Percentiles rank a stretch among this genome's conserved stretches.
These are phyloP conservation scores for Chaetura pelagica DNA, from an alignment of 2,113 vertebrate genomes.

Conservation along the genomic window DNA sequence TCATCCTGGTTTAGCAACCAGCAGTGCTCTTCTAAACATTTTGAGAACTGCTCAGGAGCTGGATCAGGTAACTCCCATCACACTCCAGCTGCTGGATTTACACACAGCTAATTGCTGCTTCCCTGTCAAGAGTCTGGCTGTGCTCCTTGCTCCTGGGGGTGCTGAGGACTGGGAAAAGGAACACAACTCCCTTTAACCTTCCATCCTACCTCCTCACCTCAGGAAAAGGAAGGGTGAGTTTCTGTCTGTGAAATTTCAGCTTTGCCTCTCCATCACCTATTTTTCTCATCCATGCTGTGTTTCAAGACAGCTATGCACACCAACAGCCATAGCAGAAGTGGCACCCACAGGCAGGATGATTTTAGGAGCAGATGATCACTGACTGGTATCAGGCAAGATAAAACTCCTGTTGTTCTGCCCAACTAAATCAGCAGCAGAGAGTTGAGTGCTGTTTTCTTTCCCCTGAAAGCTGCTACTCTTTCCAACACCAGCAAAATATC, in stretches of 20 bases:
- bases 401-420: neutral
- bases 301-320: neutral
- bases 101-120: neutral
- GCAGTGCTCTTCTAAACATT: neutral
- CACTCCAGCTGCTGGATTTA: neutral
- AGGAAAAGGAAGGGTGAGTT: neutral
- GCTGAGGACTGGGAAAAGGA: neutral
- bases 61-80: neutral
- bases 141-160: neutral
- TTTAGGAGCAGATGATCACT: neutral
- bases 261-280: neutral
- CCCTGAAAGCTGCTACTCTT: neutral
- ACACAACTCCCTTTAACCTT: neutral
- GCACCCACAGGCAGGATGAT: neutral
- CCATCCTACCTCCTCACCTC: neutral
- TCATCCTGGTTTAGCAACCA: neutral
- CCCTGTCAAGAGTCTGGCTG: neutral
- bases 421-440: neutral
- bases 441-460: neutral
- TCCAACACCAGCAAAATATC: neutral
- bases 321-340: accelerated
- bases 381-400: neutral
- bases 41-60: neutral
- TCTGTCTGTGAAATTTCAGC: neutral
- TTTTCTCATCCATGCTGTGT: neutral